phyloP scores from a whole-genome alignment of 2,113 vertebrate genomes.

The Lamprologus speciosus region DNA sequence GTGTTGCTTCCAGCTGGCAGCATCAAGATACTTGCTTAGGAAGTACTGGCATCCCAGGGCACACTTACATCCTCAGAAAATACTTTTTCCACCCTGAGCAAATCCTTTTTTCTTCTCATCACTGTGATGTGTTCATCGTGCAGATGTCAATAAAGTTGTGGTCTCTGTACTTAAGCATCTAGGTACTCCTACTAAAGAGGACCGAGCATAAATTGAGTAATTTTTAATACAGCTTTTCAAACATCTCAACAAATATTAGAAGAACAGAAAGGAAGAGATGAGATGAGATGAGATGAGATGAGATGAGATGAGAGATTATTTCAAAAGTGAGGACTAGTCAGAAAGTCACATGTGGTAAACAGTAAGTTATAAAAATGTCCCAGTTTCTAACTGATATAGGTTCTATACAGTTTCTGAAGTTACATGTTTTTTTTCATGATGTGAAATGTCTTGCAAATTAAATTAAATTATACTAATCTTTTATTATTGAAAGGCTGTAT shows the following conservation, averaged over 20 bases:
- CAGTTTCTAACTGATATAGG: not conserved
- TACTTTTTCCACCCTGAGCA: not conserved
- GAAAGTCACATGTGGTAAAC: not conserved
- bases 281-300: not conserved
- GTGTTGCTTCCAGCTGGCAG: not conserved
- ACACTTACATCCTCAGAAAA: not conserved
- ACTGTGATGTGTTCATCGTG: not conserved
- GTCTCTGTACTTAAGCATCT: not conserved
- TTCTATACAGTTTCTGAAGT: not conserved
- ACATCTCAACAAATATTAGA: not conserved
- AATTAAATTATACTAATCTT: not conserved
- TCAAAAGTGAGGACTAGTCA: not conserved
- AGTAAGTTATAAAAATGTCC: not conserved
- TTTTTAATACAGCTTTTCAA: not conserved
- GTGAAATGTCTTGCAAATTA: not conserved
- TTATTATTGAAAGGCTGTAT: not conserved
- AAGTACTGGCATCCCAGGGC: not conserved
- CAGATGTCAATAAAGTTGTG: not conserved
- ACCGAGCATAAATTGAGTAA: not conserved
- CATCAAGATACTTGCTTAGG: not conserved
- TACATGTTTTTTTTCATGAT: not conserved
- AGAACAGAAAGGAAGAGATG: not conserved
- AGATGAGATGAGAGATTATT: not conserved
- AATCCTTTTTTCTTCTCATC: not conserved
- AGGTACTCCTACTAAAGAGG: not conserved